These are phyloP conservation scores for Mormyrus hasselquistii DNA, from an alignment of 2,797 vertebrate genomes.

Conservation along the genomic window DNA sequence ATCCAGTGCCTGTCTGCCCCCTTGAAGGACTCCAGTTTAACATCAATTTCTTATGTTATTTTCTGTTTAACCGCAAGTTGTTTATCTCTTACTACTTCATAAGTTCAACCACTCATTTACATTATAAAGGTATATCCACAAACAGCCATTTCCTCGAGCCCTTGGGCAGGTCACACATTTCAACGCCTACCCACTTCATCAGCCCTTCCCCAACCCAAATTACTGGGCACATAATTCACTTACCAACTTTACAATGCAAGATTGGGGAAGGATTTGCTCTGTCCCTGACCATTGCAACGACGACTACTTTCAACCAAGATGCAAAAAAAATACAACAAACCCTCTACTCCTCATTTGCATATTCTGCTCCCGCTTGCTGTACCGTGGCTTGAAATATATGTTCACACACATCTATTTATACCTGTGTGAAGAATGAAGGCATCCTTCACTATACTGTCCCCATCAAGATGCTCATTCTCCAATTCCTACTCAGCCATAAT, in stretches of 20 bases:
- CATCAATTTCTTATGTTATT: background rate
- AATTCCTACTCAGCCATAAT: background rate
- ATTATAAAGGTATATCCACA: background rate
- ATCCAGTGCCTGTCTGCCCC: background rate
- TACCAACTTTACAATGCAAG: background rate
- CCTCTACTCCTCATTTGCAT: background rate
- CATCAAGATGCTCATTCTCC: background rate
- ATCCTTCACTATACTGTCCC: background rate
- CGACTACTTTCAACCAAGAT: background rate
- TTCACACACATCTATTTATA: background rate
- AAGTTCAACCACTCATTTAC: background rate
- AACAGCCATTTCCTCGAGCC: background rate
- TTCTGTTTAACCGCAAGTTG: background rate
- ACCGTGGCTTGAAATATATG: background rate
- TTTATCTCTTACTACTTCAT: background rate
- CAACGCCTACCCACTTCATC: background rate
- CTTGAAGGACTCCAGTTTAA: background rate
- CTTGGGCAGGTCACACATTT: background rate
- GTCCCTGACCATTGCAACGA: background rate
- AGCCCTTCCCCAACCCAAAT: background rate
- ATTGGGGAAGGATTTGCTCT: background rate
- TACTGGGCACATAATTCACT: background rate
- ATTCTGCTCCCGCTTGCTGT: background rate
- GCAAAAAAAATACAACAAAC: background rate
- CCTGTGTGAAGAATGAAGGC: background rate